A percentile compares a stretch with the other conserved stretches of the same genome.
These are phyloP conservation scores for Tachypleus tridentatus DNA, from an alignment of 1,140 invertebrate species.

Conservation along the genomic window DNA sequence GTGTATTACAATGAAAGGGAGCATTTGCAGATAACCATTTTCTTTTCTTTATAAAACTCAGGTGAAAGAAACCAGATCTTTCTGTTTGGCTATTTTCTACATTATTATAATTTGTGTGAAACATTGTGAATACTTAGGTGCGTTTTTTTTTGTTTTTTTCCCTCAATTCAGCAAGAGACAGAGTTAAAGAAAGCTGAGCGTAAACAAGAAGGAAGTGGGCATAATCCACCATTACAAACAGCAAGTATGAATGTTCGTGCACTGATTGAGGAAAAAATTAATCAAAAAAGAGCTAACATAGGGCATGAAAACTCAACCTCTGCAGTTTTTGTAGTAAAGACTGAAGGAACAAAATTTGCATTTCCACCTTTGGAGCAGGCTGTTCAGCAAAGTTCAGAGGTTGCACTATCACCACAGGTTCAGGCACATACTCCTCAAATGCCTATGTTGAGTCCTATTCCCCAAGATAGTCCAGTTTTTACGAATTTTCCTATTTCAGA, in stretches of 20 bases:
- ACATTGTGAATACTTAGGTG: no score
- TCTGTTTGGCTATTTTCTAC: no score
- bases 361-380: neutral
- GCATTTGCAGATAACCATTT: no score
- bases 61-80: no score
- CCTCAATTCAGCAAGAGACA: no score
- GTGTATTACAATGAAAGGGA: no score
- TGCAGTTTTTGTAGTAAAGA: neutral
- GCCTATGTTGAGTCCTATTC: constrained; percentile 13
- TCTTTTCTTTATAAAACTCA: no score
- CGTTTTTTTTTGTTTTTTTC: no score
- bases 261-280: constrained; percentile 82
- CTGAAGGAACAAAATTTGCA: neutral
- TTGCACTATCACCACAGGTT: no score
- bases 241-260: constrained; percentile 74
- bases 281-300: constrained; percentile 41
- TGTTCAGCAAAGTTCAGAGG: neutral
- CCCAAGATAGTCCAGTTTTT: constrained; percentile 14
- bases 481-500: constrained; percentile 10
- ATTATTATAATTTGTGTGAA: no score
- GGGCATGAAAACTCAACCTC: neutral
- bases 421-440: neutral
- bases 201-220: neutral
- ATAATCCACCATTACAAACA: constrained; percentile 54
- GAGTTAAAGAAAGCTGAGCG: constrained; percentile 42